Evolutionary conservation across 2,113 vertebrate species (phyloP).

Genomic region (Fulica atra): DNA sequence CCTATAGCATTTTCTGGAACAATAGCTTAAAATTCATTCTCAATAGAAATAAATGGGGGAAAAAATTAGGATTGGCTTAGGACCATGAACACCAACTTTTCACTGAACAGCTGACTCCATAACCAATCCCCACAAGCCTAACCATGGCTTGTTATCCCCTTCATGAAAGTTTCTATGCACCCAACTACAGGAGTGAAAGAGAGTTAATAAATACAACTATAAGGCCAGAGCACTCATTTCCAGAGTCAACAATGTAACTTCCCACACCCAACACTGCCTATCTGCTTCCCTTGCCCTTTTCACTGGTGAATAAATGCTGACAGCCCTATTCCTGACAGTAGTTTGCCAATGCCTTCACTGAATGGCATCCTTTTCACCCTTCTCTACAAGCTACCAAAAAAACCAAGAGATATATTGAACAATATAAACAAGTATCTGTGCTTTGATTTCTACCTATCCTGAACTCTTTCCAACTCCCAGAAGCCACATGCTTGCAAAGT

Average conservation of each 20-base stretch:
- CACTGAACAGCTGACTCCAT: background rate
- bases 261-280: no score
- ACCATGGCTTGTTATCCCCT: background rate
- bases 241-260: background rate
- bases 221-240: background rate
- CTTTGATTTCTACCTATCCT: background rate
- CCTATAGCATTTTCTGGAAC: background rate
- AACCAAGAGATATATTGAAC: background rate
- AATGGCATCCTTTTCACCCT: background rate
- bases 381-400: background rate
- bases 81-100: background rate
- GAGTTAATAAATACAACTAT: background rate
- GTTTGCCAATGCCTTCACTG: background rate
- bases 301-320: background rate
- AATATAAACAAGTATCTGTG: background rate
- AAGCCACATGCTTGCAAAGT: background rate
- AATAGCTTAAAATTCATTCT: background rate
- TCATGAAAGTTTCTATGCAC: background rate
- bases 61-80: background rate
- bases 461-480: background rate
- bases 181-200: background rate
- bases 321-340: background rate
- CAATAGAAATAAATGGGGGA: background rate
- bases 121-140: background rate
- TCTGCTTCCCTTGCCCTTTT: background rate